Percentiles rank a stretch among this genome's conserved stretches.
Conservation (phyloP, 2,113 vertebrate genomes). For the Colaptes auratus region DNA sequence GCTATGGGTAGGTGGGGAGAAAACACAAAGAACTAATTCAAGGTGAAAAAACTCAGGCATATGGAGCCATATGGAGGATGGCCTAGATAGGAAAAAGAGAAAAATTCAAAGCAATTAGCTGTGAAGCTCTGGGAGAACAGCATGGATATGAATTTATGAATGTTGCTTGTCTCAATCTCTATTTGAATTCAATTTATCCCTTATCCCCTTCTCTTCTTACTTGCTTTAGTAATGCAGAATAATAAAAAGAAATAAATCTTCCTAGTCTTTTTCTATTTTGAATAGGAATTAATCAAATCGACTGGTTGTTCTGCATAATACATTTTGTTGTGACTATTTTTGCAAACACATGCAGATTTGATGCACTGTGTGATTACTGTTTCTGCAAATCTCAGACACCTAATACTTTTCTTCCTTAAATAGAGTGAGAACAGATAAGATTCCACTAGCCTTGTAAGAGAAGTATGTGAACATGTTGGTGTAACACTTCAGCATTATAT, state of each 20-base stretch:
- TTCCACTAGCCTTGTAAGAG: neutral
- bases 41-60: neutral
- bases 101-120: conserved; percentile 50
- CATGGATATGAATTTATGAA: conserved; percentile 50
- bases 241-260: conserved; percentile 60
- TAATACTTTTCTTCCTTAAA: conserved; percentile 35
- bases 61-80: conserved; percentile 12
- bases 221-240: conserved; percentile 40
- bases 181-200: conserved; percentile 51
- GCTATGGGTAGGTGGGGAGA: neutral
- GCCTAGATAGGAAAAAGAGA: conserved; percentile 8
- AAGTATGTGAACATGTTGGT: neutral
- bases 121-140: neutral
- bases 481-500: neutral
- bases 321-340: conserved; percentile 48
- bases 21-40: conserved; percentile 9
- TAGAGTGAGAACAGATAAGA: neutral
- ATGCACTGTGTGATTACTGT: conserved; percentile 26
- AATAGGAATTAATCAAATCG: conserved; percentile 52
- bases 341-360: conserved; percentile 8
- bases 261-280: conserved; percentile 29
- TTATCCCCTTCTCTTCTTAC: conserved; percentile 25
- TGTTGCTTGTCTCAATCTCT: conserved; percentile 16
- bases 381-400: conserved; percentile 13
- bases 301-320: conserved; percentile 15